Evolutionary conservation across 2,797 vertebrate genomes (phyloP).

Genomic region (Fistularia tabacaria): DNA sequence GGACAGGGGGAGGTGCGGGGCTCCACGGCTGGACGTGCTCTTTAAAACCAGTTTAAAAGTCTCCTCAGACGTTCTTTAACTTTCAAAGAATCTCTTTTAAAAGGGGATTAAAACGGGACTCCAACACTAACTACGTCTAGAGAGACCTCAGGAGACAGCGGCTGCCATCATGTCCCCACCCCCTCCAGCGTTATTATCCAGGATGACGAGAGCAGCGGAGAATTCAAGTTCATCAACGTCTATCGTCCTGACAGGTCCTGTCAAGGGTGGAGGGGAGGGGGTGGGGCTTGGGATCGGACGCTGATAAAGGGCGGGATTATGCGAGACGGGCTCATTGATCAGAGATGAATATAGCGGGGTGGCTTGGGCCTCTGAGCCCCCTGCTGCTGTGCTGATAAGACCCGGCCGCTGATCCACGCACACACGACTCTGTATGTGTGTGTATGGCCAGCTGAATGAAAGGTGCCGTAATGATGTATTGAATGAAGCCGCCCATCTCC

Average conservation of each 20-base stretch:
- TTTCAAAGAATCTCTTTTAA: no score
- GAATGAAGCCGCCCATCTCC: conserved; percentile 31
- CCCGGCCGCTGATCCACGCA: neutral
- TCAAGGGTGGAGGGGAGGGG: neutral
- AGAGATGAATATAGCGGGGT: conserved; percentile 36
- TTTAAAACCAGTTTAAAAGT: no score
- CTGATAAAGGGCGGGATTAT: conserved; percentile 27
- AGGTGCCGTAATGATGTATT: conserved; percentile 50
- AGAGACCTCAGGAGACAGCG: no score
- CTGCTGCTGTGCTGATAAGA: conserved; percentile 61
- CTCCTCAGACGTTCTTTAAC: no score
- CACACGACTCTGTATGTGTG: conserved; percentile 2
- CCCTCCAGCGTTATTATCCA: no score
- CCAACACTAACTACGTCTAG: no score
- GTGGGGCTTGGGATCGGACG: conserved; percentile 1
- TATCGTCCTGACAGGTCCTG: conserved; percentile 11
- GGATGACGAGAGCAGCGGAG: no score
- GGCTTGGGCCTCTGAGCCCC: conserved; percentile 36
- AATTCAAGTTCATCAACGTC: conserved; percentile 28
- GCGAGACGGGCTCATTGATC: conserved; percentile 41
- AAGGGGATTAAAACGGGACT: no score
- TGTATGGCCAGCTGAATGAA: conserved; percentile 18
- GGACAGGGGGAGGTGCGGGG: no score
- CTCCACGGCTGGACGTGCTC: no score
- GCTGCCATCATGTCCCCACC: no score